Conservation (phyloP, 2,888 invertebrate genomes). For the Sarcophaga carnaria region DNA sequence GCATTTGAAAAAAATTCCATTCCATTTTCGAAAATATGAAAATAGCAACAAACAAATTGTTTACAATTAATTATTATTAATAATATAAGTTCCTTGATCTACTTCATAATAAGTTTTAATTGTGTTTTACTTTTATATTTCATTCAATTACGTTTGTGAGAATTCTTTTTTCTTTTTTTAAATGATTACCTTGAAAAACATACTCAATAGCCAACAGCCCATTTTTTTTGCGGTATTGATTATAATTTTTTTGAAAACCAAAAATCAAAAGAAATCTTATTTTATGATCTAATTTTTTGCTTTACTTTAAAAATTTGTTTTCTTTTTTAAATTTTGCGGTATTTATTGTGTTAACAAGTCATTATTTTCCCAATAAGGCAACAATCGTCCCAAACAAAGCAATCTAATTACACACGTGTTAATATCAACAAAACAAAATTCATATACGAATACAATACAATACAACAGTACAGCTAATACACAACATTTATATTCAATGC, state of each 20-base stretch:
- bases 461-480: too few relatives aligned
- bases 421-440: conserved; percentile 9
- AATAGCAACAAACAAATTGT: not conserved
- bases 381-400: not conserved
- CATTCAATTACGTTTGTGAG: conserved; percentile 8
- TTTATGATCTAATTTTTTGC: conserved; percentile 6
- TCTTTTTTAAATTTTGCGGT: conserved; percentile 27
- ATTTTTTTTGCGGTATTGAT: conserved; percentile 32
- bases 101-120: conserved; percentile 9
- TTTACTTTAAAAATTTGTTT: not conserved
- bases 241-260: not conserved
- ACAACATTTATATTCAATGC: not conserved
- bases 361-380: conserved; percentile 15
- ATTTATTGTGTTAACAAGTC: conserved; percentile 34
- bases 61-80: not conserved
- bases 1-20: not conserved
- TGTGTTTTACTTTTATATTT: conserved; percentile 1
- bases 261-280: not conserved
- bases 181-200: conserved; percentile 37
- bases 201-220: not conserved
- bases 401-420: conserved; percentile 37
- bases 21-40: not conserved
- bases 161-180: not conserved
- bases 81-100: conserved; percentile 42
- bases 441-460: conserved; percentile 2